Conservation (phyloP, 1,140 invertebrate genomes). For the Drosophila subobscura region DNA sequence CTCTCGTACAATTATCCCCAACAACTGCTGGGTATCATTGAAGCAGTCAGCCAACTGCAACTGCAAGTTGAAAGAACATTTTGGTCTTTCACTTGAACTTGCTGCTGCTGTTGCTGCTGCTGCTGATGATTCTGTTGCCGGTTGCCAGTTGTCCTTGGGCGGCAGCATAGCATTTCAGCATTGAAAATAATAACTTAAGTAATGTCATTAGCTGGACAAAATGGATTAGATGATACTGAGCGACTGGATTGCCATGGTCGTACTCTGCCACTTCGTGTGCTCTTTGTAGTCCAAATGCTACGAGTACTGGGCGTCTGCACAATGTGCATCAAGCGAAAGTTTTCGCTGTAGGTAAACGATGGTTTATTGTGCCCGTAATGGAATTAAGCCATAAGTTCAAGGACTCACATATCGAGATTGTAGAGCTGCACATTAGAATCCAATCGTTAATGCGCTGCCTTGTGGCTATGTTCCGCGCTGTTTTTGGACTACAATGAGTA, state of each 20-base stretch:
- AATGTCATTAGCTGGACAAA: slow-evolving; percentile 74
- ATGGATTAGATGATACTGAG: slow-evolving; percentile 67
- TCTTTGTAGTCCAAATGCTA: background rate
- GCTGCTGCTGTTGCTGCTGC: slow-evolving; percentile 25
- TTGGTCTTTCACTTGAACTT: slow-evolving; percentile 56
- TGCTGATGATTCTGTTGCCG: slow-evolving; percentile 20
- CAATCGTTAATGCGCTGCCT: slow-evolving; percentile 47
- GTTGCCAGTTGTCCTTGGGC: slow-evolving; percentile 54
- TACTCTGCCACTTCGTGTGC: slow-evolving; percentile 6
- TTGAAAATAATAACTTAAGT: slow-evolving; percentile 80
- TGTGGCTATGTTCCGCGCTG: slow-evolving; percentile 44
- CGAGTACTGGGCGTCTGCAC: background rate
- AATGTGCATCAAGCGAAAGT: background rate
- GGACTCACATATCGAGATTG: slow-evolving; percentile 16
- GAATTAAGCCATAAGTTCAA: slow-evolving; percentile 27
- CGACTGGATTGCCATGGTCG: slow-evolving; percentile 17
- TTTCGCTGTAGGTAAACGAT: slow-evolving; percentile 8
- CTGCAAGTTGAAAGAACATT: slow-evolving; percentile 56
- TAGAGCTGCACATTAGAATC: slow-evolving; percentile 29
- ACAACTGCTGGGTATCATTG: slow-evolving; percentile 11
- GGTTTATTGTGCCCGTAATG: slow-evolving; percentile 20
- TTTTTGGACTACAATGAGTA: slow-evolving; percentile 60
- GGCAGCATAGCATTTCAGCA: slow-evolving; percentile 66
- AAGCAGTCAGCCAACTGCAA: slow-evolving; percentile 42
- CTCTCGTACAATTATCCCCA: too few relatives aligned